Conservation (phyloP, 2,113 vertebrate species). For the Andinoacara biseriatus region DNA sequence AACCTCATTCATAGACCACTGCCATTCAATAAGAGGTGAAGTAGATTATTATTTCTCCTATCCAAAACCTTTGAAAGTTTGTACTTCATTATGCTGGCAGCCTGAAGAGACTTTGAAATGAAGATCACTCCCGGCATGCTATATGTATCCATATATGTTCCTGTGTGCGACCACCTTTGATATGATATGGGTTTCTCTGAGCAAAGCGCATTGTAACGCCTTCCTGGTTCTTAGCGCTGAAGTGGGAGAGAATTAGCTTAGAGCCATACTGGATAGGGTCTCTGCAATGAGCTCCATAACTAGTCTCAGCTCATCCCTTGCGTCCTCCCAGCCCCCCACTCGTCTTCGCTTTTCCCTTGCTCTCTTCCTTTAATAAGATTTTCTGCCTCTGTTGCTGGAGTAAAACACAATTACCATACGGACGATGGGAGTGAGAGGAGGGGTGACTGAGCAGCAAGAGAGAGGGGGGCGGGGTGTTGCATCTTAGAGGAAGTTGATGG, state of each 20-base stretch:
- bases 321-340: not conserved
- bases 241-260: constrained; percentile 54
- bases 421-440: constrained; percentile 53
- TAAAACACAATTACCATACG: constrained; percentile 76
- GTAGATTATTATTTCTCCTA: constrained; percentile 15
- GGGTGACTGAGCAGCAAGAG: constrained; percentile 4
- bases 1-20: constrained; percentile 43
- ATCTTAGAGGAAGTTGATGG: constrained; percentile 48
- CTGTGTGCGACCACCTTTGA: constrained; percentile 36
- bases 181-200: constrained; percentile 20
- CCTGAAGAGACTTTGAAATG: constrained; percentile 31
- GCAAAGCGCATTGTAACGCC: not conserved
- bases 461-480: not conserved
- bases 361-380: constrained; percentile 77
- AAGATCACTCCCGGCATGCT: constrained; percentile 28
- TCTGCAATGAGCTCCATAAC: constrained; percentile 49
- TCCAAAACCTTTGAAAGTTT: constrained; percentile 24
- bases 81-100: constrained; percentile 29
- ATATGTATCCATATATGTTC: not conserved
- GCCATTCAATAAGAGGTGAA: constrained; percentile 35
- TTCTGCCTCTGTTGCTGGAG: constrained; percentile 71
- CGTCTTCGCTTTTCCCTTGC: constrained; percentile 38
- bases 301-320: constrained; percentile 50
- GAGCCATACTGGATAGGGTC: constrained; percentile 37
- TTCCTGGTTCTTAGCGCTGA: constrained; percentile 28